Conservation (phyloP, 2,113 vertebrate genomes). For the Cinclus mexicanus region DNA sequence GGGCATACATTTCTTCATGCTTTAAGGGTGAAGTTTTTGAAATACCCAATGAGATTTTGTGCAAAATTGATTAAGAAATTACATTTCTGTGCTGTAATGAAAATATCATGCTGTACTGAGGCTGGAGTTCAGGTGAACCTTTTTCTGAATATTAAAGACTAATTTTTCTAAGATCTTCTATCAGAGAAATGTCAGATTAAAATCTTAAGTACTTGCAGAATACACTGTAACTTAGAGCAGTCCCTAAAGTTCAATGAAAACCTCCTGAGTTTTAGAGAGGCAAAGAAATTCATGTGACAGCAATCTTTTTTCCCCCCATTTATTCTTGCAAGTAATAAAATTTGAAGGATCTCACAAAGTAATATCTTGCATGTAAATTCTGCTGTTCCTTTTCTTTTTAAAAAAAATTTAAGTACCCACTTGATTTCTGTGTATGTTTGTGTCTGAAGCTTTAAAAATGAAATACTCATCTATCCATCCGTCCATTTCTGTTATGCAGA, state of each 20-base stretch:
- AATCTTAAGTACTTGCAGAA: not conserved
- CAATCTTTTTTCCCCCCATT: not conserved
- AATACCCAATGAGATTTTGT: not conserved
- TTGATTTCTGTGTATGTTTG: constrained; percentile 19
- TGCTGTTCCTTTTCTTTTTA: not conserved
- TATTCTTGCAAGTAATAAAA: not conserved
- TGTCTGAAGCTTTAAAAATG: not conserved
- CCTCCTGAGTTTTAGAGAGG: not conserved
- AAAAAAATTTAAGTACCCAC: not conserved
- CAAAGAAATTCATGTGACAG: not conserved
- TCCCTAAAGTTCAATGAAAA: not conserved
- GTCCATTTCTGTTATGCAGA: constrained; percentile 6
- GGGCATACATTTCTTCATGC: not conserved
- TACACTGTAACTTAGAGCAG: not conserved
- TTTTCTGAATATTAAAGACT: not conserved
- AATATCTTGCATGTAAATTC: constrained; percentile 41
- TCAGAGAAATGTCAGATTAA: not conserved
- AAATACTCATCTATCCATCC: not conserved
- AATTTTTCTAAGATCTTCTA: not conserved
- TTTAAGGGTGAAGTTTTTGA: not conserved
- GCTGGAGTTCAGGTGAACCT: not conserved
- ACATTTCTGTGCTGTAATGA: not conserved
- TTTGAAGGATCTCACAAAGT: constrained; percentile 64
- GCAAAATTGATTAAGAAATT: not conserved
- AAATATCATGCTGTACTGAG: not conserved